These are phyloP conservation scores for Ibidorhyncha struthersii DNA, from an alignment of 2,113 vertebrate species.

Conservation along the genomic window DNA sequence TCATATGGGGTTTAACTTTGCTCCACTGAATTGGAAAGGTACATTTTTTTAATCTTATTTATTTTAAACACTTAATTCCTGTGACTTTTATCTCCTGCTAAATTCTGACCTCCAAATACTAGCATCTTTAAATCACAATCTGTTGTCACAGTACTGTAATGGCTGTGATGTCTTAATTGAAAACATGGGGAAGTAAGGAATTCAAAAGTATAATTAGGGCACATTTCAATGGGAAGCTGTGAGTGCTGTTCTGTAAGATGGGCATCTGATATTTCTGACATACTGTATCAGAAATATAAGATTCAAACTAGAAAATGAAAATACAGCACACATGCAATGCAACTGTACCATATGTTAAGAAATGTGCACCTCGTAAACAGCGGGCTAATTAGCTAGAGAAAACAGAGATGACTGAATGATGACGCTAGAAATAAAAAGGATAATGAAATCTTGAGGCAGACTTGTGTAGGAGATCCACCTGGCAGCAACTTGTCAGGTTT, in stretches of 20 bases:
- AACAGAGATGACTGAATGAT: slow-evolving; percentile 56
- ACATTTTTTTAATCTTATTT: slow-evolving; percentile 63
- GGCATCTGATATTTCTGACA: slow-evolving; percentile 28
- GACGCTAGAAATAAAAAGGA: slow-evolving; percentile 48
- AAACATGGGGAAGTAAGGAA: slow-evolving; percentile 62
- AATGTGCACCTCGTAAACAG: slow-evolving; percentile 14
- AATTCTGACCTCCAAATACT: slow-evolving; percentile 63
- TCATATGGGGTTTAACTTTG: slow-evolving; percentile 63
- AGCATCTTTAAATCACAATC: slow-evolving; percentile 56
- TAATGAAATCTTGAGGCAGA: slow-evolving; percentile 48
- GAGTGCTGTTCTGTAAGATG: background rate
- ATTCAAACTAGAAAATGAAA: slow-evolving; percentile 20
- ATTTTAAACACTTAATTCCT: slow-evolving; percentile 69
- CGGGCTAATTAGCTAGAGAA: slow-evolving; percentile 57
- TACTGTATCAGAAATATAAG: background rate
- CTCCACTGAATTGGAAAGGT: slow-evolving; percentile 70
- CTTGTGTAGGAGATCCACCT: slow-evolving; percentile 57
- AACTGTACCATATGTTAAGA: slow-evolving; percentile 49
- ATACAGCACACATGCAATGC: background rate
- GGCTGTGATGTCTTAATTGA: slow-evolving; percentile 72
- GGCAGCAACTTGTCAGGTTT: slow-evolving; percentile 44
- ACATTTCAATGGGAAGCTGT: background rate
- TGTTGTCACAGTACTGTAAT: slow-evolving; percentile 59
- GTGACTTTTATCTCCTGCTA: slow-evolving; percentile 53
- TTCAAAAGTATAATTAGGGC: slow-evolving; percentile 40